Percentiles rank a stretch among this genome's conserved stretches.
Evolutionary conservation across 2,797 vertebrate species (phyloP).

Genomic region (Lacerta agilis): DNA sequence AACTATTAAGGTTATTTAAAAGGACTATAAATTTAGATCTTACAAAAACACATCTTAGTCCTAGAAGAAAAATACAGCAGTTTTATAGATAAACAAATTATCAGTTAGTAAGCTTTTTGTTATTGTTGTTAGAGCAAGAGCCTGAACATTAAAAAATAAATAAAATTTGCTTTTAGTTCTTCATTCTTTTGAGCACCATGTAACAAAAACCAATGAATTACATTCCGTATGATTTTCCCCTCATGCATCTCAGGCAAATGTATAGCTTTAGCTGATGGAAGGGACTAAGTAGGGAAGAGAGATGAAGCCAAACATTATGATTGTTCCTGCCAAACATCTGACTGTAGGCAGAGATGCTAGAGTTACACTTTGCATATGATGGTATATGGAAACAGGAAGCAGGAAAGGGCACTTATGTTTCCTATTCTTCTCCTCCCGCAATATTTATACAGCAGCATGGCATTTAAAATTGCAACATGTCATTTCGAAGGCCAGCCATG

Average conservation of each 20-base stretch:
- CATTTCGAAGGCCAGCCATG: background rate
- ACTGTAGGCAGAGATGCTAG: background rate
- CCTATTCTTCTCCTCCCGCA: background rate
- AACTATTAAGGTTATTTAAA: background rate
- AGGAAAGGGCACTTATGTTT: background rate
- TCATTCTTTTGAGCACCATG: background rate
- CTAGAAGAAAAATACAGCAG: background rate
- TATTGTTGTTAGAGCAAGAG: background rate
- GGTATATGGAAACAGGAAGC: background rate
- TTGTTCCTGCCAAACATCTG: background rate
- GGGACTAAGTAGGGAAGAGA: background rate
- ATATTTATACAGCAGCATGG: background rate
- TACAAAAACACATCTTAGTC: background rate
- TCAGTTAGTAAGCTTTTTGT: background rate
- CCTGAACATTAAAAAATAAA: background rate
- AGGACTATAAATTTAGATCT: background rate
- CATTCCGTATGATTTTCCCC: background rate
- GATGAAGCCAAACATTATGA: background rate
- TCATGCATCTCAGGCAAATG: background rate
- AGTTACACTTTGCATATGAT: background rate
- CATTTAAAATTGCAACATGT: background rate
- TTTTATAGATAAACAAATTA: background rate
- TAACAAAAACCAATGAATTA: background rate
- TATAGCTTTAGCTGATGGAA: background rate
- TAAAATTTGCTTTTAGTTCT: background rate